phyloP scores from a whole-genome alignment of 1,140 invertebrate genomes.

The Drosophila repletoides region DNA sequence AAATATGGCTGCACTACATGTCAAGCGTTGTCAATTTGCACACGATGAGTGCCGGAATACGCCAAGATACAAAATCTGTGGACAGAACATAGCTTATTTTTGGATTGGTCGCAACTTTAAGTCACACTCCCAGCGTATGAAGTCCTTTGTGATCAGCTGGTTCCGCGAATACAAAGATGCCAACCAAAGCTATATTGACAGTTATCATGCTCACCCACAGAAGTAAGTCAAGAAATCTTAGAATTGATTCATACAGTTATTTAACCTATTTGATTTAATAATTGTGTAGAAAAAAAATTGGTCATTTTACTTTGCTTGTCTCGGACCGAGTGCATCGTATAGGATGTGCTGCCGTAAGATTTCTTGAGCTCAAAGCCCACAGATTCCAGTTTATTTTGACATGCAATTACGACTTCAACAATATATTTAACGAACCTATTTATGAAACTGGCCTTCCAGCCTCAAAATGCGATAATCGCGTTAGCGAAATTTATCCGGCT shows the following conservation, averaged over 20 bases:
- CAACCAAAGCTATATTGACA: slow-evolving; percentile 69
- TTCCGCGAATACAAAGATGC: slow-evolving; percentile 71
- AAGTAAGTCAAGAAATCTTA: slow-evolving; percentile 49
- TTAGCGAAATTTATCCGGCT: slow-evolving; percentile 54
- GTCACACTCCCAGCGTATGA: slow-evolving; percentile 73
- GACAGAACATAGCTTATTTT: slow-evolving; percentile 77
- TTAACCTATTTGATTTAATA: not conserved
- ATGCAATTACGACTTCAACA: slow-evolving; percentile 76
- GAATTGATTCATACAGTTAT: not conserved
- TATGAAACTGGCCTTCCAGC: slow-evolving; percentile 58
- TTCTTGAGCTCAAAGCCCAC: slow-evolving; percentile 28
- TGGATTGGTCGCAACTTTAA: slow-evolving; percentile 74
- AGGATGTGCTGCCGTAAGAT: slow-evolving; percentile 69
- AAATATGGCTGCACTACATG: slow-evolving; percentile 66
- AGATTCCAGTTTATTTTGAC: slow-evolving; percentile 64
- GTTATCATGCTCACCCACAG: slow-evolving; percentile 61
- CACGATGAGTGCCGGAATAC: slow-evolving; percentile 77
- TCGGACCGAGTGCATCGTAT: slow-evolving; percentile 65
- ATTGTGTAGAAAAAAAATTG: slow-evolving; percentile 63
- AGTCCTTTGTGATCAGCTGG: slow-evolving; percentile 73
- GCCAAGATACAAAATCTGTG: slow-evolving; percentile 51
- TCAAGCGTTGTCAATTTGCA: slow-evolving; percentile 62
- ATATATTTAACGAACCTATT: slow-evolving; percentile 60
- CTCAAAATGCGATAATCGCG: slow-evolving; percentile 52
- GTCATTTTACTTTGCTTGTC: slow-evolving; percentile 70